Conservation (phyloP, 2,888 invertebrate genomes). For the Pristionchus arcanus region DNA sequence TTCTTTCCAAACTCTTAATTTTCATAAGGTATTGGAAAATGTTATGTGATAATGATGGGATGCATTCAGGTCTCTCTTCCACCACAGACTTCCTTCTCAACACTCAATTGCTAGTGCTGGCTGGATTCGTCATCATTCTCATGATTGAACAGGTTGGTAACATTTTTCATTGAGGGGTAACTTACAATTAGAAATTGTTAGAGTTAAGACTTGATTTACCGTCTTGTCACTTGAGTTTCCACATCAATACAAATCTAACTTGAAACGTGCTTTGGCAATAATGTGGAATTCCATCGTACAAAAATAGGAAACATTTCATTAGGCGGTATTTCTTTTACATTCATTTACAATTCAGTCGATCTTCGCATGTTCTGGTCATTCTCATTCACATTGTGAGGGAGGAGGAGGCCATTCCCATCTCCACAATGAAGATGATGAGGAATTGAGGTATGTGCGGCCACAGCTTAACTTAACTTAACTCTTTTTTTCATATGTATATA, state of each 20-base stretch:
- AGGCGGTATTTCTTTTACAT: background rate
- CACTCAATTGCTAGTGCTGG: conserved; percentile 72
- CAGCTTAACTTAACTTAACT: no score
- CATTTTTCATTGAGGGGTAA: no score
- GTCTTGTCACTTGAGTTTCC: background rate
- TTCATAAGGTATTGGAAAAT: no score
- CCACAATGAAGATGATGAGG: conserved; percentile 49
- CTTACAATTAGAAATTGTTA: no score
- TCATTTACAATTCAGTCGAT: background rate
- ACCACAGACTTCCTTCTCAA: conserved; percentile 49
- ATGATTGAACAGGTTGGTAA: conserved; percentile 70
- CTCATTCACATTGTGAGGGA: conserved; percentile 41
- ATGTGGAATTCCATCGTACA: background rate
- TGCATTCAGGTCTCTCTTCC: background rate
- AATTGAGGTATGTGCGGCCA: conserved; percentile 6
- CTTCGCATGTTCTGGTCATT: conserved; percentile 55
- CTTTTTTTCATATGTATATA: no score
- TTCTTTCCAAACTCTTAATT: background rate
- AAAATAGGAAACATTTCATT: background rate
- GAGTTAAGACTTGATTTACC: no score
- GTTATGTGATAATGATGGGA: background rate
- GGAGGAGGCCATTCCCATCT: conserved; percentile 52
- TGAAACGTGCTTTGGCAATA: background rate
- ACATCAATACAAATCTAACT: background rate
- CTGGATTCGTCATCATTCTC: conserved; percentile 75